Conservation (phyloP, 2,888 invertebrate species). For the Tenthredo scrophulariae region DNA sequence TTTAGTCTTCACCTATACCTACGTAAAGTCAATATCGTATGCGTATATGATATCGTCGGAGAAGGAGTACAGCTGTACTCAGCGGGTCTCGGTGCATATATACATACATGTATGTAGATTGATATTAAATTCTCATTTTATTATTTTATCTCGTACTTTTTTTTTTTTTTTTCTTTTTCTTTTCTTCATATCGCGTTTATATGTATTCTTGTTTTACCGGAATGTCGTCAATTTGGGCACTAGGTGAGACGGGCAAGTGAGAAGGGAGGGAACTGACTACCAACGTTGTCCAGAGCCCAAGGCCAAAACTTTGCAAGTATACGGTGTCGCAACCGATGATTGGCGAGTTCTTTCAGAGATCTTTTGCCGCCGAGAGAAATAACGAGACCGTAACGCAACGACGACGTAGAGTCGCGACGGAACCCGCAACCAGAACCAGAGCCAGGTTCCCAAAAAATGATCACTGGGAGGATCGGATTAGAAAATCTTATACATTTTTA, state of each 20-base stretch:
- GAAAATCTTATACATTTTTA: background rate
- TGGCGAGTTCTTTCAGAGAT: slow-evolving; percentile 54
- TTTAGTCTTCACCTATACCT: background rate
- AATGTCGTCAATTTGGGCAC: slow-evolving; percentile 64
- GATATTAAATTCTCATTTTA: background rate
- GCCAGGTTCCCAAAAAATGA: background rate
- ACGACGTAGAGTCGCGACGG: background rate
- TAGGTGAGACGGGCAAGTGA: slow-evolving; percentile 64
- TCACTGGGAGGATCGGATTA: background rate
- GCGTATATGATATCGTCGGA: background rate
- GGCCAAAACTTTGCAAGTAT: slow-evolving; percentile 66
- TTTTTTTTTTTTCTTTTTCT: background rate
- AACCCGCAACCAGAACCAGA: background rate
- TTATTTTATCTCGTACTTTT: background rate
- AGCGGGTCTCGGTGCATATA: background rate
- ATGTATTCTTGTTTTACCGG: background rate
- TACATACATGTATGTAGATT: background rate
- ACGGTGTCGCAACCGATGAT: slow-evolving; percentile 59
- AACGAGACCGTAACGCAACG: slow-evolving; percentile 51
- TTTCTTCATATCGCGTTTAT: background rate
- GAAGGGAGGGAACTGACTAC: slow-evolving; percentile 21
- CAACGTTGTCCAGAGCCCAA: slow-evolving; percentile 60
- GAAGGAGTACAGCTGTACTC: background rate
- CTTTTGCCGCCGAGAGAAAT: background rate
- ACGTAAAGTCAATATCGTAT: background rate